phyloP scores from a whole-genome alignment of 2,113 vertebrate species.

The Gymnogyps californianus region DNA sequence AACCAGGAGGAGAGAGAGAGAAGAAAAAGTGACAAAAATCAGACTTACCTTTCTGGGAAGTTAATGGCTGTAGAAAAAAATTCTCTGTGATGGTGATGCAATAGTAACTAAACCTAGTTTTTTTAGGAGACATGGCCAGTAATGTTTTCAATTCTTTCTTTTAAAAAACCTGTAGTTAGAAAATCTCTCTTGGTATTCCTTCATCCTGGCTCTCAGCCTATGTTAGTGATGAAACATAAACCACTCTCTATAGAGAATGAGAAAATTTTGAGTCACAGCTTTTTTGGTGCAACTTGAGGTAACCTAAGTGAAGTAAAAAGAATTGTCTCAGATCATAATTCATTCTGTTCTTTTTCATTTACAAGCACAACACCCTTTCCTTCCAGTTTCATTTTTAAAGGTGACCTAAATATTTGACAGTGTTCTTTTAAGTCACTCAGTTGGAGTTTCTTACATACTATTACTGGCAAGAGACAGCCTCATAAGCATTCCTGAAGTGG shows the following conservation, averaged over 20 bases:
- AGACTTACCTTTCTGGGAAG: not conserved
- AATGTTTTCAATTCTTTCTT: not conserved
- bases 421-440: not conserved
- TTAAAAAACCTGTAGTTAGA: not conserved
- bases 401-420: constrained; percentile 14
- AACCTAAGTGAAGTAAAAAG: not conserved
- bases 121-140: not conserved
- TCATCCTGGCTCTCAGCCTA: not conserved
- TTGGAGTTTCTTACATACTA: not conserved
- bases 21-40: not conserved
- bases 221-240: not conserved
- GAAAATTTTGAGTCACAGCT: not conserved
- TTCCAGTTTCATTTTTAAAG: constrained; percentile 27
- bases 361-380: constrained; percentile 2
- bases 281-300: not conserved
- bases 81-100: not conserved
- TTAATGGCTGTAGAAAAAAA: not conserved
- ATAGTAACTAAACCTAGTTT: not conserved
- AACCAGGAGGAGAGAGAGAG: not conserved
- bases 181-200: not conserved
- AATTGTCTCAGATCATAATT: not conserved
- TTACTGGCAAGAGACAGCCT: not conserved
- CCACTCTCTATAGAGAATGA: not conserved
- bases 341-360: not conserved
- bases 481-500: not conserved